Percentiles rank a stretch among this genome's conserved stretches.
These are phyloP conservation scores for Polyommatus iphigenia DNA, from an alignment of 2,888 invertebrate genomes.

Conservation along the genomic window DNA sequence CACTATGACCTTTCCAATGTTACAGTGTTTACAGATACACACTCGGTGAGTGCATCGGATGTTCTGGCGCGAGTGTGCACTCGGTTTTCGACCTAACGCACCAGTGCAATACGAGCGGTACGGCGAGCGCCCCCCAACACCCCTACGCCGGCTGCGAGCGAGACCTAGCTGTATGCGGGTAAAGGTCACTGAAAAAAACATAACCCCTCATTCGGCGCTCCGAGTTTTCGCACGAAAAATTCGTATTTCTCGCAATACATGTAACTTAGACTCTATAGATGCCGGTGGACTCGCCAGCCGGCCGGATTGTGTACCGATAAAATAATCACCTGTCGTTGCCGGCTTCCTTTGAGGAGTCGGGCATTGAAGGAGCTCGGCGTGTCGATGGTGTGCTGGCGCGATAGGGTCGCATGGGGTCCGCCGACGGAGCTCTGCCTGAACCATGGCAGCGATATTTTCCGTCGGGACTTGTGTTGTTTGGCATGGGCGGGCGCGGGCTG, in stretches of 20 bases:
- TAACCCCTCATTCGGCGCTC: not conserved
- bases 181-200: constrained; percentile 25
- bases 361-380: constrained; percentile 92
- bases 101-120: not conserved
- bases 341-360: constrained; percentile 84
- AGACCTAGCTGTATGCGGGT: not conserved
- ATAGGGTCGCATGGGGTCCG: constrained; percentile 86
- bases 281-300: not conserved
- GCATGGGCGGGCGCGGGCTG: constrained; percentile 31
- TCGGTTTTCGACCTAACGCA: constrained; percentile 11
- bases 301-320: not conserved
- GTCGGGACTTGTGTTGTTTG: constrained; percentile 85
- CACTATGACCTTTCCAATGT: constrained; percentile 33
- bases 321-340: constrained; percentile 75
- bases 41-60: not conserved
- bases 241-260: not conserved
- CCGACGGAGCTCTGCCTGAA: constrained; percentile 90
- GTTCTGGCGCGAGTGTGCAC: not conserved
- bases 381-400: constrained; percentile 94
- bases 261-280: not conserved
- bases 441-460: constrained; percentile 95
- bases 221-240: not conserved
- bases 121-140: not conserved
- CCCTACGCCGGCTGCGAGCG: not conserved
- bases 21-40: constrained; percentile 32